Evolutionary conservation across 2,113 vertebrate species (phyloP), one percentile per base, ranked within the genome.

Genomic region (Ramphastos sulfuratus): DNA sequence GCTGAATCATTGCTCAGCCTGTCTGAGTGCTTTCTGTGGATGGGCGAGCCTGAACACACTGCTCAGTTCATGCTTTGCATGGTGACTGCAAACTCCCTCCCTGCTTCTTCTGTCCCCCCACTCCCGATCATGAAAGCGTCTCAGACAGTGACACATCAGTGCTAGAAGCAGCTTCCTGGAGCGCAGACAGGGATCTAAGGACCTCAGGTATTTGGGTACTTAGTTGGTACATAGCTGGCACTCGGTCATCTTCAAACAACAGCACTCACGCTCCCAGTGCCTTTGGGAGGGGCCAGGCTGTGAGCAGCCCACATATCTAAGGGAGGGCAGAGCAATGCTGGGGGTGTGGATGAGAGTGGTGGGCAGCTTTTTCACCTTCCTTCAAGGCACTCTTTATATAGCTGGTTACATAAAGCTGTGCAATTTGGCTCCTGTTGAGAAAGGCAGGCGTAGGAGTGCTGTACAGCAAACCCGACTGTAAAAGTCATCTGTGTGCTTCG

Each of bases 391-490:
- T 92, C 50, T 88, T 94, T 83, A 86, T 93, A 88, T 88, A 95
- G 86, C 73, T 14, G 15, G 44, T 95, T 93, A 92, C 86, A 87
- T 92, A 95, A 96, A 91, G 81, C 92, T 82, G 60, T 65, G 60
- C 77, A 90, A 72, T 96, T 93, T 73, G 81, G 77, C 77, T 96
- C 67, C 91, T 79, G 78, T 82, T 61, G 87, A 56, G 84, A 91
- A 95, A 93, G 0, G 1, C 4, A 0, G 18, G 89, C 1, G 91
- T 93, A 50, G 92, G 94, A 90, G 94, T 80, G 52, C 77, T 65
- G 81, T 82, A 79, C 82, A 91, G 63, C 70, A 78, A 81, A 81
- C 66, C 14, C 0, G 24, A 86, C 86, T 89, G 82, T 65, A 71
- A 86, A 86, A 94, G 80, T 84, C 73, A 95, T 88, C 76, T 90